phyloP scores from a whole-genome alignment of 2,797 vertebrate species.

The Eulemur rubriventer region DNA sequence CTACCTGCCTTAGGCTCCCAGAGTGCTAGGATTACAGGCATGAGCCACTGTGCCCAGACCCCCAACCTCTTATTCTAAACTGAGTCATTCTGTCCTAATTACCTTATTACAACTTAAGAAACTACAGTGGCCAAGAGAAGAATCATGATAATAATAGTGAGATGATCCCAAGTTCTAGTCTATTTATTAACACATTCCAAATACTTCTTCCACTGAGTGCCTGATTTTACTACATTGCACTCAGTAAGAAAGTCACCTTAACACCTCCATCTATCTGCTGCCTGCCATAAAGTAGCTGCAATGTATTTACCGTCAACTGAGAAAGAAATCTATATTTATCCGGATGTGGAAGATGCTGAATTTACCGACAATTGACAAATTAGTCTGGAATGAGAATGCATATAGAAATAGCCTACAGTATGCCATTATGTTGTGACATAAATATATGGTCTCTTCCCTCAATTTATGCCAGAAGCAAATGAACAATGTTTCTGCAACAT shows the following conservation, averaged over 20 bases:
- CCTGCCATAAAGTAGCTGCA: conserved; percentile 79
- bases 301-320: conserved; percentile 86
- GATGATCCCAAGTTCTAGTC: neutral
- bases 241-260: conserved; percentile 73
- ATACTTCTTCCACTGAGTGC: conserved; percentile 41
- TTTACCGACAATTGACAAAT: conserved; percentile 87
- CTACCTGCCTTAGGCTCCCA: neutral
- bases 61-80: neutral
- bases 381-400: conserved; percentile 79
- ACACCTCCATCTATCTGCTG: conserved; percentile 81
- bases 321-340: conserved; percentile 85
- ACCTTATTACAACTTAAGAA: neutral
- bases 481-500: conserved; percentile 76
- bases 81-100: neutral
- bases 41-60: neutral
- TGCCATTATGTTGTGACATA: conserved; percentile 86
- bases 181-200: conserved; percentile 57
- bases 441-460: conserved; percentile 86
- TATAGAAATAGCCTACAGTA: conserved; percentile 86
- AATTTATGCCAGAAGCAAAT: conserved; percentile 84
- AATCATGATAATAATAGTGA: neutral
- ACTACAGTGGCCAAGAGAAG: neutral
- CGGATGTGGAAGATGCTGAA: conserved; percentile 84
- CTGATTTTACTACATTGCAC: conserved; percentile 60
- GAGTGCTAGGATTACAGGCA: neutral